Evolutionary conservation across 2,888 invertebrate genomes (phyloP).

Genomic region (Tricholauxania praeusta): DNA sequence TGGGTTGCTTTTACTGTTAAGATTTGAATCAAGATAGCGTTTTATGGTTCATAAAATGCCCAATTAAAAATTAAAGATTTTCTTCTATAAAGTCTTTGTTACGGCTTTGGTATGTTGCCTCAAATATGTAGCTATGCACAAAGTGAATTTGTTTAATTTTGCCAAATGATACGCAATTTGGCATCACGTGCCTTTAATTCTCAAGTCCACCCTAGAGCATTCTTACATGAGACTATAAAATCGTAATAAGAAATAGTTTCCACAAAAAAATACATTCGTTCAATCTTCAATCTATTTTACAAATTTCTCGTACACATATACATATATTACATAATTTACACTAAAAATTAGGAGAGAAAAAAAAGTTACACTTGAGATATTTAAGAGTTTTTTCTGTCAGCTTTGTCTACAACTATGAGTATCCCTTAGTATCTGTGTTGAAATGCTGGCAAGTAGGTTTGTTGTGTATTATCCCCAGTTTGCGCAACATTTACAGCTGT

Average conservation of each 20-base stretch:
- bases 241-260: background rate
- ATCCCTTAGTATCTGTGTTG: slow-evolving; percentile 26
- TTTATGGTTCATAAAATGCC: too few species aligned
- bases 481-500: slow-evolving; percentile 25
- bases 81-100: too few species aligned
- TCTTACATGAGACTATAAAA: background rate
- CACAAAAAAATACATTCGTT: background rate
- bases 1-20: too few species aligned
- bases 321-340: too few species aligned
- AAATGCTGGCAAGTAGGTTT: slow-evolving; percentile 53
- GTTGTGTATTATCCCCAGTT: slow-evolving; percentile 40
- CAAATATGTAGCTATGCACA: background rate
- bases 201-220: background rate
- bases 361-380: too few species aligned
- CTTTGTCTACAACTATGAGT: background rate
- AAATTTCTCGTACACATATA: background rate
- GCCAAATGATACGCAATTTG: background rate
- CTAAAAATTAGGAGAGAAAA: too few species aligned
- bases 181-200: background rate
- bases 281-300: background rate
- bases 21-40: too few species aligned
- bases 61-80: too few species aligned
- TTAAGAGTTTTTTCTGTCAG: too few species aligned
- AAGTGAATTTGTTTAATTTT: background rate
- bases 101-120: background rate